Conservation (phyloP, 2,888 invertebrate genomes). For the Argyra leucocephala region DNA sequence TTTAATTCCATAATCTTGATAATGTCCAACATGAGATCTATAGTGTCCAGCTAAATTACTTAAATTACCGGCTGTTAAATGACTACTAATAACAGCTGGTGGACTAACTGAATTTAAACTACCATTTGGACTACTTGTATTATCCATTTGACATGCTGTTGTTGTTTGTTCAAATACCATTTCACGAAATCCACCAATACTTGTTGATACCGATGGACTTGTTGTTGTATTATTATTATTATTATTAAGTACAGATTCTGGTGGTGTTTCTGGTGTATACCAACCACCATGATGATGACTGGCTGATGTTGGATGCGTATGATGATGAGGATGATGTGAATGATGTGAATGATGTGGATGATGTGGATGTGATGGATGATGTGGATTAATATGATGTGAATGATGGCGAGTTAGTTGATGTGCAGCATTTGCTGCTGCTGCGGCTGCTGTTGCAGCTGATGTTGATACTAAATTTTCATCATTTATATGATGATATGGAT, state of each 20-base stretch:
- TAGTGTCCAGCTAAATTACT: slow-evolving; percentile 41
- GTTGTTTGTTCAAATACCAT: slow-evolving; percentile 44
- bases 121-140: slow-evolving; percentile 42
- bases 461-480: slow-evolving; percentile 41
- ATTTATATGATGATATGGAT: slow-evolving; percentile 41
- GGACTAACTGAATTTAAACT: slow-evolving; percentile 43
- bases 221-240: slow-evolving; percentile 27
- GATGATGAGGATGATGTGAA: slow-evolving; percentile 27
- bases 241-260: slow-evolving; percentile 29
- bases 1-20: slow-evolving; percentile 44
- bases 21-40: slow-evolving; percentile 38
- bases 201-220: slow-evolving; percentile 25
- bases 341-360: slow-evolving; percentile 21
- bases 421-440: slow-evolving; percentile 13
- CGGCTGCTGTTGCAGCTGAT: slow-evolving; percentile 28
- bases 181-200: slow-evolving; percentile 37
- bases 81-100: slow-evolving; percentile 35
- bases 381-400: slow-evolving; percentile 22
- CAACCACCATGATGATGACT: slow-evolving; percentile 39
- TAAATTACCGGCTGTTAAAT: slow-evolving; percentile 38
- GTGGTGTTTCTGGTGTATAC: slow-evolving; percentile 44
- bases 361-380: slow-evolving; percentile 24
- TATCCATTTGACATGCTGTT: slow-evolving; percentile 43
- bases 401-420: slow-evolving; percentile 18
- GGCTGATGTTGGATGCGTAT: slow-evolving; percentile 4